phyloP scores from a whole-genome alignment of 2,113 vertebrate species.

The Trinectes maculatus region DNA sequence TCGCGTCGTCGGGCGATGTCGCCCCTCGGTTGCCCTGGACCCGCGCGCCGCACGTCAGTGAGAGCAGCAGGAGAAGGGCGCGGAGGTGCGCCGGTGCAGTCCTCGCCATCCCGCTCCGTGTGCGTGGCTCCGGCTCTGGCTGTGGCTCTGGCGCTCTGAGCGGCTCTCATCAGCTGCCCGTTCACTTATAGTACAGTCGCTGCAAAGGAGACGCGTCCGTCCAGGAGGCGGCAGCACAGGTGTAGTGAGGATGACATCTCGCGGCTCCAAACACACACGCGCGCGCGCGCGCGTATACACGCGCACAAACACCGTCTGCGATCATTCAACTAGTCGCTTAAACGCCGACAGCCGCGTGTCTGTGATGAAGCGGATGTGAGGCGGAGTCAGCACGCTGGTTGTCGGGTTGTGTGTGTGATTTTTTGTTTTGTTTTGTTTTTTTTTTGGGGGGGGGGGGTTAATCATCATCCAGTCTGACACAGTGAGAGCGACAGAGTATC shows the following conservation, averaged over 20 bases:
- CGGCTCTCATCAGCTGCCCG: slow-evolving; percentile 73
- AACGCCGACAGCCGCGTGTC: too few relatives aligned
- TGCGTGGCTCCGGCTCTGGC: slow-evolving; percentile 74
- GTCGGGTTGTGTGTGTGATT: too few relatives aligned
- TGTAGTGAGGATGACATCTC: slow-evolving; percentile 68
- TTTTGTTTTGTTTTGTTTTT: too few relatives aligned
- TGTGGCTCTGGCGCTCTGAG: too few relatives aligned
- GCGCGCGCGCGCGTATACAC: slow-evolving; percentile 24
- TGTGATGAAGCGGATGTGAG: background rate
- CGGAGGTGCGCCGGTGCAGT: slow-evolving; percentile 63
- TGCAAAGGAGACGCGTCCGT: slow-evolving; percentile 76
- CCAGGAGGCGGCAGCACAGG: slow-evolving; percentile 86
- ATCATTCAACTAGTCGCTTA: too few relatives aligned
- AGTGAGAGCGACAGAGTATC: too few relatives aligned
- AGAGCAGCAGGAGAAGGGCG: slow-evolving; percentile 67
- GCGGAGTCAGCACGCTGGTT: background rate
- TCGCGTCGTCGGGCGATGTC: slow-evolving; percentile 65
- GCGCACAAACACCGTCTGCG: too few relatives aligned
- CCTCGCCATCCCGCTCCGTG: slow-evolving; percentile 79
- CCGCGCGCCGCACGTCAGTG: slow-evolving; percentile 28
- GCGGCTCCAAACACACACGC: slow-evolving; percentile 30
- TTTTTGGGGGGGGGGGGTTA: too few relatives aligned
- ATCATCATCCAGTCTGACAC: too few relatives aligned
- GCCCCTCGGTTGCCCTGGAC: slow-evolving; percentile 51
- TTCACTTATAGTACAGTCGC: slow-evolving; percentile 79